Evolutionary conservation across 2,888 invertebrate species (phyloP).

Genomic region (Dynastes grantii): DNA sequence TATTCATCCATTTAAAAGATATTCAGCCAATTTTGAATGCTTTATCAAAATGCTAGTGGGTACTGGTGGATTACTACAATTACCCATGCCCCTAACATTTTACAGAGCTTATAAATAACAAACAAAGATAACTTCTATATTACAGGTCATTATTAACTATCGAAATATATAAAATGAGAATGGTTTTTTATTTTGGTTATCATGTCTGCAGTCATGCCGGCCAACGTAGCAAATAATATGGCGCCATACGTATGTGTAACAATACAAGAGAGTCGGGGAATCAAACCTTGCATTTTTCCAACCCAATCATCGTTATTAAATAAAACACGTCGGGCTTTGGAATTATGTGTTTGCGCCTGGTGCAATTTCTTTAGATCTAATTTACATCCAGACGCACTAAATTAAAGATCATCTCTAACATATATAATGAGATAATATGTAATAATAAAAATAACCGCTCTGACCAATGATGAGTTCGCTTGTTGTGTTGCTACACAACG

Average conservation of each 20-base stretch:
- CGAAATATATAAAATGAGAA: no score
- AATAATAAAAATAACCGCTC: constrained; percentile 59
- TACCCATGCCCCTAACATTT: no score
- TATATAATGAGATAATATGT: constrained; percentile 61
- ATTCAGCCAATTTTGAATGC: no score
- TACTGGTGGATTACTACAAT: no score
- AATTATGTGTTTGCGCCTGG: not conserved
- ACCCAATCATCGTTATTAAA: constrained; percentile 30
- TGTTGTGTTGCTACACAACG: not conserved
- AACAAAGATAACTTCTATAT: no score
- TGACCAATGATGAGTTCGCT: constrained; percentile 48
- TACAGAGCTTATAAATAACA: no score
- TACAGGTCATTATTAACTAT: no score
- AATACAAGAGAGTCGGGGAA: not conserved
- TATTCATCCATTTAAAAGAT: no score
- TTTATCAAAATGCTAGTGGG: no score
- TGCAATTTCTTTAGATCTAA: constrained; percentile 56
- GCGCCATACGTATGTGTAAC: not conserved
- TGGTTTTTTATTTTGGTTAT: no score
- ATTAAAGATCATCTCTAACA: constrained; percentile 57
- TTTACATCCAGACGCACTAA: constrained; percentile 58
- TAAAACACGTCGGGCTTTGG: not conserved
- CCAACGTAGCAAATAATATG: not conserved
- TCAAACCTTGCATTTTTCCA: not conserved
- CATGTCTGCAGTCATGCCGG: not conserved